Evolutionary conservation across 23 tunicate species (phyloP), one percentile per base, ranked within the genome.

Genomic region (Halocynthia roretzi): DNA sequence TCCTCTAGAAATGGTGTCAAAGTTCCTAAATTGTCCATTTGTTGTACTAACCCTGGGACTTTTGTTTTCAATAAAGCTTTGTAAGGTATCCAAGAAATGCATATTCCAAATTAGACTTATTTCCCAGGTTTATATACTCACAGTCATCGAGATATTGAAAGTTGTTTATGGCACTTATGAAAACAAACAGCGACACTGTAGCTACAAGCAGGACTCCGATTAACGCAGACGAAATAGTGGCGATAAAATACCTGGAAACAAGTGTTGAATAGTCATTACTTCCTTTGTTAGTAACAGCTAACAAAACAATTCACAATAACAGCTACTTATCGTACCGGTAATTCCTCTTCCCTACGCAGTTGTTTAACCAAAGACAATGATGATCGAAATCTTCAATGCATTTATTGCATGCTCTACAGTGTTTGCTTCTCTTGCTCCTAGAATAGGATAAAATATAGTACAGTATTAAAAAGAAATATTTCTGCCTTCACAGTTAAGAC

Each of bases 281-380:
- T 75, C 15, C 17, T 49, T 56, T 5, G 52, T 71, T 71, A 56
- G 57, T 71, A 49, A 11, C 57, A 71, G 31, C 31, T 2, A 75
- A 14, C 31, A 14, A 75, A 10, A 14, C 19, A 5, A 15, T 10
- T 17, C 70, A 8, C n/a, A 1, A 12, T 10, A 10, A 15, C 11
- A 11, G 14, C 40, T 61, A 71, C 60, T 12, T 48, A 71, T 71
- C 77, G n/a, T 61, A 84, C 96, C 80, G 65, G 84, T 93, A 93
- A 75, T 93, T 93, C 53, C 71, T 76, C 53, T 83, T 62, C 6
- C 98, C 98, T 61, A 93, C 84, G 55, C 98, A 93, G 66, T 93
- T 93, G 81, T 93, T 93, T 12, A 93, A 86, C 98, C 98, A 93
- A 55, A 85, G 70, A 52, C 98, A 93, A 65, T 93, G 98, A 76